Evolutionary conservation across 2,888 invertebrate species (phyloP).

Genomic region (Ceraclea dissimilis): DNA sequence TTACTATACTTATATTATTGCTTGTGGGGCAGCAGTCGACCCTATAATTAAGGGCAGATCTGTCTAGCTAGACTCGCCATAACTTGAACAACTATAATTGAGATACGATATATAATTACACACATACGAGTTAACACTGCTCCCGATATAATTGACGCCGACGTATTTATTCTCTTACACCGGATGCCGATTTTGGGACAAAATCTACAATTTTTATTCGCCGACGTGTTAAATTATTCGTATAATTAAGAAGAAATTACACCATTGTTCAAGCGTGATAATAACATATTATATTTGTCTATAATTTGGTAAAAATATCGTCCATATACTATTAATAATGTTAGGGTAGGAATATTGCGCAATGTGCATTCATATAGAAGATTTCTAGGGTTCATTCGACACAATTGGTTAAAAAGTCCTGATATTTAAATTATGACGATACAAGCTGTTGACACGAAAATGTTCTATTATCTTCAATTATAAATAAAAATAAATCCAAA

Average conservation of each 20-base stretch:
- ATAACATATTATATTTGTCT: neutral
- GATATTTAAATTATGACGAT: too few relatives aligned
- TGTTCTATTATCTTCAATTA: too few relatives aligned
- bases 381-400: too few relatives aligned
- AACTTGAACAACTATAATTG: neutral
- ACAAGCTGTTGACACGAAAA: too few relatives aligned
- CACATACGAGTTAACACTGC: neutral
- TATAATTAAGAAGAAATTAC: neutral
- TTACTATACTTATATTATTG: too few relatives aligned
- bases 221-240: neutral
- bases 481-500: too few relatives aligned
- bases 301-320: too few relatives aligned
- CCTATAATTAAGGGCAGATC: neutral
- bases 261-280: neutral
- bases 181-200: neutral
- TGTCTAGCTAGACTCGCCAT: neutral
- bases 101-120: slow-evolving; percentile 1
- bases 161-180: neutral
- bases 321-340: too few relatives aligned
- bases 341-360: too few relatives aligned
- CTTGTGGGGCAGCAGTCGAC: too few relatives aligned
- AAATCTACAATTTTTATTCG: neutral
- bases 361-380: too few relatives aligned
- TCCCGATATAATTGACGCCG: neutral
- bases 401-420: too few relatives aligned